Conservation (phyloP, 1,140 invertebrate species). For the Pseudomyrmex cubaensis region DNA sequence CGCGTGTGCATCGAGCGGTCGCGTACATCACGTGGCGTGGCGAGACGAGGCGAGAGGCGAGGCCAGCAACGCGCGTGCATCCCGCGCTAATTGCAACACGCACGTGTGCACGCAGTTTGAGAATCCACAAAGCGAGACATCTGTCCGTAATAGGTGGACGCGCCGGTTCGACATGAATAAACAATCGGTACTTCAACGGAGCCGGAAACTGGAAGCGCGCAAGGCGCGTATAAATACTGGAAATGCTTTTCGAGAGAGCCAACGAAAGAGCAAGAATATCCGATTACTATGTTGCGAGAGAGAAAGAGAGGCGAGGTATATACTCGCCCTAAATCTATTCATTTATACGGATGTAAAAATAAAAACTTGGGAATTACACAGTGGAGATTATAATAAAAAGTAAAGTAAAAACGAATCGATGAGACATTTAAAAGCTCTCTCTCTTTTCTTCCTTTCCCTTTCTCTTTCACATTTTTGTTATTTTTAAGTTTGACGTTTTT, state of each 20-base stretch:
- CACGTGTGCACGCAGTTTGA: slow-evolving; percentile 62
- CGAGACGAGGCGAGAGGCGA: too few species aligned
- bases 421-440: neutral
- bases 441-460: too few species aligned
- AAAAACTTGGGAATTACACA: neutral
- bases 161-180: slow-evolving; percentile 31
- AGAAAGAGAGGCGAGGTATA: too few species aligned
- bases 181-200: slow-evolving; percentile 16
- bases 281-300: neutral
- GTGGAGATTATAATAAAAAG: neutral
- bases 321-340: neutral
- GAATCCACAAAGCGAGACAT: slow-evolving; percentile 53
- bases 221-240: neutral
- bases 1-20: neutral
- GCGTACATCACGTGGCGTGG: slow-evolving; percentile 56
- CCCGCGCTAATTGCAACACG: slow-evolving; percentile 65
- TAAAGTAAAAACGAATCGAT: neutral
- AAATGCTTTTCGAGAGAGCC: neutral
- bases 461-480: neutral
- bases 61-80: slow-evolving; percentile 4
- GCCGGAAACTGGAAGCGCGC: neutral
- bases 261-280: too few species aligned
- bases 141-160: slow-evolving; percentile 36
- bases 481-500: slow-evolving; percentile 3
- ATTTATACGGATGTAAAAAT: neutral